Conservation (phyloP, 2,113 vertebrate genomes). For the Phodopus roborovskii region DNA sequence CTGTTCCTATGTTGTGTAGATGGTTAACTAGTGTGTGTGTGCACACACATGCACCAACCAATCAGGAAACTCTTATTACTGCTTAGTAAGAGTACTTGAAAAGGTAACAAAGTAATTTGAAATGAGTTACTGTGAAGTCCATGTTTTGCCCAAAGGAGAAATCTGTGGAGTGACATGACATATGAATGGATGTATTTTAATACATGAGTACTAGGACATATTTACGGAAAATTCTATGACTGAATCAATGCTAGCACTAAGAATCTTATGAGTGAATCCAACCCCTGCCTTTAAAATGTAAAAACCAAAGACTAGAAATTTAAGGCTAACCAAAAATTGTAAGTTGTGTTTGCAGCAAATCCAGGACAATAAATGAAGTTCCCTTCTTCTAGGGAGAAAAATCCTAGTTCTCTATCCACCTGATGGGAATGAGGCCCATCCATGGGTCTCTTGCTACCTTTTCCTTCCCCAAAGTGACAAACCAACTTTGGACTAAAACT, state of each 20-base stretch:
- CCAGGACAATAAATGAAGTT: background rate
- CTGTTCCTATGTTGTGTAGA: background rate
- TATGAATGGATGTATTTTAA: conserved; percentile 16
- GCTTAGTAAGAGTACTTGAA: background rate
- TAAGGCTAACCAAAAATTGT: background rate
- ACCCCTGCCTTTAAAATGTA: background rate
- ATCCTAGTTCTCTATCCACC: background rate
- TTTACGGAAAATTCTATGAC: background rate
- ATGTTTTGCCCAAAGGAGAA: conserved; percentile 13
- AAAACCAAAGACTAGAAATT: conserved; percentile 27
- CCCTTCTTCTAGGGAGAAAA: background rate
- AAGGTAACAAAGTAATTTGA: background rate
- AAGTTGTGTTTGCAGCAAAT: conserved; percentile 13
- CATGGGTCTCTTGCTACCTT: background rate
- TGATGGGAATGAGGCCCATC: background rate
- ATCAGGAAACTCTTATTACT: background rate
- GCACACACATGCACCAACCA: background rate
- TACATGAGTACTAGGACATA: background rate
- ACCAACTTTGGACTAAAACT: background rate
- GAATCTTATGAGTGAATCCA: background rate
- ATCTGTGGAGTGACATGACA: background rate
- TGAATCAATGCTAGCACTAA: background rate
- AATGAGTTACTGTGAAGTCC: background rate
- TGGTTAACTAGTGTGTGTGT: background rate
- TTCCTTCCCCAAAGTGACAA: background rate